These are phyloP conservation scores for Lepisosteus osseus DNA, from an alignment of 2,113 vertebrate species.

Conservation along the genomic window DNA sequence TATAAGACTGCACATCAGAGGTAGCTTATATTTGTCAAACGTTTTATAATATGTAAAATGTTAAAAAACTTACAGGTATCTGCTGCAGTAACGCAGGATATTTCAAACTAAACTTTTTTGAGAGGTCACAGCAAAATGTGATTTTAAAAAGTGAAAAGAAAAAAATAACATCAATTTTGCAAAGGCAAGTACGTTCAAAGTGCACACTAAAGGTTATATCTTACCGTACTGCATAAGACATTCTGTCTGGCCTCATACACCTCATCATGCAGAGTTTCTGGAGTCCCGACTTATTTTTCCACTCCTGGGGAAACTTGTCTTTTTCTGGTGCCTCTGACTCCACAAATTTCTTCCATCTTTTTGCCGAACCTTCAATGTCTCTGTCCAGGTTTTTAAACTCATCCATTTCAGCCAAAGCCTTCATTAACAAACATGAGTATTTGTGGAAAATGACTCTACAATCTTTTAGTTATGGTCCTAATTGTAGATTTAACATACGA, in stretches of 20 bases:
- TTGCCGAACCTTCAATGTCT: conserved; percentile 71
- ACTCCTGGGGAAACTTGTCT: conserved; percentile 71
- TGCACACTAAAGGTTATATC: neutral
- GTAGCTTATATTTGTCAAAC: no score
- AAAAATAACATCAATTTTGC: no score
- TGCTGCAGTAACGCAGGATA: no score
- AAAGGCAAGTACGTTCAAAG: neutral
- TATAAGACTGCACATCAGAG: neutral
- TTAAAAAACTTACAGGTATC: no score
- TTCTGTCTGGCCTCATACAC: conserved; percentile 67
- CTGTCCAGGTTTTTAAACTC: conserved; percentile 67
- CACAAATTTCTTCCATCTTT: conserved; percentile 75
- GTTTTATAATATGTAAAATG: no score
- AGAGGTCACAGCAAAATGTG: no score
- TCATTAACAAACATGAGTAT: neutral
- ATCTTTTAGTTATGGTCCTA: no score
- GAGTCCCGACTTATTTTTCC: conserved; percentile 72
- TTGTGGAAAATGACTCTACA: no score
- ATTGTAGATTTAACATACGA: no score
- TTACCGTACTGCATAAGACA: conserved; percentile 65
- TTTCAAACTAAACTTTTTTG: no score
- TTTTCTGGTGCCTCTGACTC: conserved; percentile 79
- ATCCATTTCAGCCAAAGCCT: conserved; percentile 63
- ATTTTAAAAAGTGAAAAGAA: no score
- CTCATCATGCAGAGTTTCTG: conserved; percentile 73